Base-by-base conservation (phyloP, 92 coral and sea anemone genomes). In the Diadumene lineata region DNA sequence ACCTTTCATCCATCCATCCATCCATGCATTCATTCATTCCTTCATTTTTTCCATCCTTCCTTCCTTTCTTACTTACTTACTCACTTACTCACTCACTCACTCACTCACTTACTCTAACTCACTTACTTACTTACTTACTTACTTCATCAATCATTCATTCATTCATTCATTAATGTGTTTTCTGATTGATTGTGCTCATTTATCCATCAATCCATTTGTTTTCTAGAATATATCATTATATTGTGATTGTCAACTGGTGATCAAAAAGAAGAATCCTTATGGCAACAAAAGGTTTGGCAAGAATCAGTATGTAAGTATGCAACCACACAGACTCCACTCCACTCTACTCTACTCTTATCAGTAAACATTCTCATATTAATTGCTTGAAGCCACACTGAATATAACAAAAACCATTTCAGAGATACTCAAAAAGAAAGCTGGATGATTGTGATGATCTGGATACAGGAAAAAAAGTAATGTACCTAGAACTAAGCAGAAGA, bases 401-500 rank as follows among this genome's bases (percentile, higher is more conserved):
- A n/a, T n/a, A n/a, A n/a, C n/a, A n/a, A n/a, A n/a, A n/a, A n/a
- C n/a, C 48, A 38, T 38, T 6, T 4, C 18, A 66, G 79, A 73
- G 68, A 31, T 80, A 70, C 73, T 72, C 84, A 21, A 71, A 64
- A 56, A 27, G 34, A 51, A 55, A 19, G 21, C 30, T 60, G 19
- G 43, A 30, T 64, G 66, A 71, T 31, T 16, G 66, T 67, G 34
- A 19, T 48, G 70, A 34, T 22, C 11, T 7, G 28, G 60, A 27
- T 22, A 11, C 18, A 8, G 48, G 50, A 19, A 91, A 88, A 87
- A 91, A 85, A 73, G 43, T 78, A 8, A 74, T 94, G 31, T 91
- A 76, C 63, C 64, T 94, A 55, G 92, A 86, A 27, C 76, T 94
- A 62, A 80, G 91, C 7, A 86, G 87, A 29, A 94, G 86, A 70